phyloP scores from a whole-genome alignment of 2,113 vertebrate species.

The Lutjanus erythropterus region DNA sequence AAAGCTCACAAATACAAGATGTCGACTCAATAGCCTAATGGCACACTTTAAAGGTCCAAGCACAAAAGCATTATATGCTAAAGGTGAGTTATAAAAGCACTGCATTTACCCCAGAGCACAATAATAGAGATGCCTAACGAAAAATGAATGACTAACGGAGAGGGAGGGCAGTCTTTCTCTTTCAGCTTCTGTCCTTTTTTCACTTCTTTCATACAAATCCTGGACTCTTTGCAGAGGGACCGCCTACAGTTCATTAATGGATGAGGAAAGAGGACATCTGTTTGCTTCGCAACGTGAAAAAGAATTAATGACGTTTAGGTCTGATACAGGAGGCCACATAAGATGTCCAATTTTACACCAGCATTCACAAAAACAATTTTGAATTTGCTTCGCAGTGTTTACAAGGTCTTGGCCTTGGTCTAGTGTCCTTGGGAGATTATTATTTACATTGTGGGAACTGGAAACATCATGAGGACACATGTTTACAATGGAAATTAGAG shows the following conservation, averaged over 20 bases:
- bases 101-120: conserved; percentile 8
- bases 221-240: neutral
- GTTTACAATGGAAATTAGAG: neutral
- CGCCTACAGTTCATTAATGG: neutral
- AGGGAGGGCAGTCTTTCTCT: neutral
- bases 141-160: neutral
- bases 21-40: conserved; percentile 14
- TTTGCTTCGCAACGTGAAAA: neutral
- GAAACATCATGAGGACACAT: neutral
- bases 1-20: conserved; percentile 5
- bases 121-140: neutral
- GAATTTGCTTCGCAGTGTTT: neutral
- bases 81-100: conserved; percentile 13
- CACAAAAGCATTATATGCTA: conserved; percentile 1
- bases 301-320: neutral
- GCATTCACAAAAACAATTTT: neutral
- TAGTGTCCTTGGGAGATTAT: neutral
- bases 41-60: conserved; percentile 19
- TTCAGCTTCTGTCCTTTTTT: neutral
- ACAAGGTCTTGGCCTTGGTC: neutral
- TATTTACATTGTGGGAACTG: neutral
- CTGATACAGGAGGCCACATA: neutral
- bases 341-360: neutral
- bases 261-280: neutral
- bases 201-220: neutral